Conservation (phyloP, 1,140 invertebrate species). For the Bradynema listronoti region DNA sequence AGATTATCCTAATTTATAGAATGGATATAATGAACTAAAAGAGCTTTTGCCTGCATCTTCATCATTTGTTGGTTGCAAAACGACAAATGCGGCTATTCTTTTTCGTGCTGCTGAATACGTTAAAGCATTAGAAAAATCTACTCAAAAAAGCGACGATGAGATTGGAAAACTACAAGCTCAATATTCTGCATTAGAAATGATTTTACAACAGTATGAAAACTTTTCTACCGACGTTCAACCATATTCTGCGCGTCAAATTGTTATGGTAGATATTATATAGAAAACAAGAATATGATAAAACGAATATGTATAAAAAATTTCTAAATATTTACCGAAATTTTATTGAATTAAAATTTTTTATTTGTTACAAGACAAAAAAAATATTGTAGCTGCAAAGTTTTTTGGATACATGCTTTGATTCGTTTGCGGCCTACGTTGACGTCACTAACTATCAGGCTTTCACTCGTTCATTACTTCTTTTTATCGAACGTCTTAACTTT, state of each 20-base stretch:
- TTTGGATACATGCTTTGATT: slow-evolving; percentile 49
- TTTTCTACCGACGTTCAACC: slow-evolving; percentile 42
- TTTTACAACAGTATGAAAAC: slow-evolving; percentile 50
- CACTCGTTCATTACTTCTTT: slow-evolving; percentile 38
- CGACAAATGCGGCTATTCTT: slow-evolving; percentile 54
- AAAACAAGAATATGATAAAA: too few relatives aligned
- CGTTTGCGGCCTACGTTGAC: slow-evolving; percentile 42
- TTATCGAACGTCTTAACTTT: slow-evolving; percentile 33
- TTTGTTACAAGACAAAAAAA: background rate
- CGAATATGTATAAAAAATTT: too few relatives aligned
- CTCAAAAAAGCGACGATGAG: slow-evolving; percentile 45
- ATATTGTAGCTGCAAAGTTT: slow-evolving; percentile 47
- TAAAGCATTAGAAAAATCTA: slow-evolving; percentile 45
- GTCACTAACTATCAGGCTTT: slow-evolving; percentile 42
- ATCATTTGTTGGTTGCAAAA: slow-evolving; percentile 52
- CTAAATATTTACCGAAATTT: too few relatives aligned
- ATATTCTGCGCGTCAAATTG: slow-evolving; percentile 35
- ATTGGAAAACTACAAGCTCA: slow-evolving; percentile 39
- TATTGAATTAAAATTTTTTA: too few relatives aligned
- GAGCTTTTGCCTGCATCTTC: slow-evolving; percentile 50
- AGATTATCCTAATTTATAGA: slow-evolving; percentile 35
- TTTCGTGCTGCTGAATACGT: slow-evolving; percentile 54
- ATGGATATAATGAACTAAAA: slow-evolving; percentile 54
- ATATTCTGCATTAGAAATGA: slow-evolving; percentile 46
- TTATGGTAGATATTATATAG: slow-evolving; percentile 43